A percentile compares a stretch with the other conserved stretches of the same genome.
These are phyloP conservation scores for Lepidochrysops patricia DNA, from an alignment of 2,888 invertebrate species.

Conservation along the genomic window DNA sequence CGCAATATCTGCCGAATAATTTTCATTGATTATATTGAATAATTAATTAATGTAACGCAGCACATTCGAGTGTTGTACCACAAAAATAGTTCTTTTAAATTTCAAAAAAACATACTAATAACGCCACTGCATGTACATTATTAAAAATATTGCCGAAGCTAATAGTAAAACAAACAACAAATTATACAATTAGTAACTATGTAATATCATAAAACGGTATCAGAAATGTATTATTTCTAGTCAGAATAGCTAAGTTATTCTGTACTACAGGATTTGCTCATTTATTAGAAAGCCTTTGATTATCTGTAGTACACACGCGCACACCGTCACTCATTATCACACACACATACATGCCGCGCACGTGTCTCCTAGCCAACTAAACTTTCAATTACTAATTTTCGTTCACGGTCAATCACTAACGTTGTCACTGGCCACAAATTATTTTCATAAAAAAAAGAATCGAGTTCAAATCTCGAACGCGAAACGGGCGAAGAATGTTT, in stretches of 20 bases:
- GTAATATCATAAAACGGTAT: no score
- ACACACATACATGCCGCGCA: conserved; percentile 67
- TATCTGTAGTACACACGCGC: conserved; percentile 48
- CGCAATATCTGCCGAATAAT: no score
- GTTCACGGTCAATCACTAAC: conserved; percentile 36
- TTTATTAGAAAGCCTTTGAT: conserved; percentile 20
- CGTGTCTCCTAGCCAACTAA: conserved; percentile 46
- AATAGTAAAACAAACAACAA: not conserved
- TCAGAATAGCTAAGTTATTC: not conserved
- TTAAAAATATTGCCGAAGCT: no score
- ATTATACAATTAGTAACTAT: no score
- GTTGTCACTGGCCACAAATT: conserved; percentile 27
- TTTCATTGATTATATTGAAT: no score
- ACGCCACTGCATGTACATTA: no score
- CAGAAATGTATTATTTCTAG: not conserved
- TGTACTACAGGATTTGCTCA: not conserved
- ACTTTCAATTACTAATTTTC: conserved; percentile 27
- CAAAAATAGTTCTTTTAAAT: no score
- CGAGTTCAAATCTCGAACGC: conserved; percentile 43
- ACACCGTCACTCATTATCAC: conserved; percentile 60
- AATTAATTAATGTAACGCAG: no score
- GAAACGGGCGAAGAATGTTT: conserved; percentile 59
- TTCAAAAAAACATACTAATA: no score
- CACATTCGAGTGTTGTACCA: no score
- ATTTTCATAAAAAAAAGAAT: conserved; percentile 29